Evolutionary conservation across 1,140 invertebrate species (phyloP).

Genomic region (Neodiprion pinetum): DNA sequence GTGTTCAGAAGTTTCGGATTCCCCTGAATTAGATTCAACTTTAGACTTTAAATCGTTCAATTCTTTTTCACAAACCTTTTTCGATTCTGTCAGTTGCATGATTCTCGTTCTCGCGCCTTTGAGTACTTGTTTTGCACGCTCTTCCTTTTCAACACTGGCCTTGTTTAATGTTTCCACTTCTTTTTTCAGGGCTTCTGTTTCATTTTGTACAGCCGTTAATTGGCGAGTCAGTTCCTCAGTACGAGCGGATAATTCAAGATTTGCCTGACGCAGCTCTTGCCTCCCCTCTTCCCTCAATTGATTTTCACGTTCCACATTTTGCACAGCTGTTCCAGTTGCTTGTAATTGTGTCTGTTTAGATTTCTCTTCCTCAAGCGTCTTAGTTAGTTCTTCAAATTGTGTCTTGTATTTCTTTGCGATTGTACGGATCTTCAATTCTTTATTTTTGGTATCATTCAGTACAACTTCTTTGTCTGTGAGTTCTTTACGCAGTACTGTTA

Average conservation of each 20-base stretch:
- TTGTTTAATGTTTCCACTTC: constrained; percentile 76
- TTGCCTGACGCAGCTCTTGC: constrained; percentile 60
- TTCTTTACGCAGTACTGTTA: constrained; percentile 73
- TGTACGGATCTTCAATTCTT: constrained; percentile 83
- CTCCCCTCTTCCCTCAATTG: constrained; percentile 63
- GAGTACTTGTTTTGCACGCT: constrained; percentile 75
- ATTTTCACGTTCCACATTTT: constrained; percentile 58
- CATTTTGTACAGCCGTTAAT: constrained; percentile 64
- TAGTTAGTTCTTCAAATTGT: constrained; percentile 78
- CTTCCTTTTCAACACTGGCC: constrained; percentile 71
- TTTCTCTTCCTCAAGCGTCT: constrained; percentile 70
- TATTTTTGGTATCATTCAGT: constrained; percentile 77
- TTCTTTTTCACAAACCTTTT: constrained; percentile 67
- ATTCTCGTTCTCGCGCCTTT: constrained; percentile 77
- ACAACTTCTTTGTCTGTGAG: constrained; percentile 71
- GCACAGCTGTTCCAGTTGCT: constrained; percentile 51
- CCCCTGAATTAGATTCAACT: constrained; percentile 53
- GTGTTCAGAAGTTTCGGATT: constrained; percentile 58
- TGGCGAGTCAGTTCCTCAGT: constrained; percentile 71
- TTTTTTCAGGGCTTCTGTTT: constrained; percentile 71
- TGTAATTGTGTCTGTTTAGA: constrained; percentile 57
- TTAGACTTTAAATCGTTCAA: constrained; percentile 68
- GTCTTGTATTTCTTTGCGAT: constrained; percentile 93
- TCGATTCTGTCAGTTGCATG: constrained; percentile 71
- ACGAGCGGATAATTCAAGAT: constrained; percentile 54